Base-by-base conservation (phyloP, 2,797 vertebrate species). In the Syndactyla subalaris region DNA sequence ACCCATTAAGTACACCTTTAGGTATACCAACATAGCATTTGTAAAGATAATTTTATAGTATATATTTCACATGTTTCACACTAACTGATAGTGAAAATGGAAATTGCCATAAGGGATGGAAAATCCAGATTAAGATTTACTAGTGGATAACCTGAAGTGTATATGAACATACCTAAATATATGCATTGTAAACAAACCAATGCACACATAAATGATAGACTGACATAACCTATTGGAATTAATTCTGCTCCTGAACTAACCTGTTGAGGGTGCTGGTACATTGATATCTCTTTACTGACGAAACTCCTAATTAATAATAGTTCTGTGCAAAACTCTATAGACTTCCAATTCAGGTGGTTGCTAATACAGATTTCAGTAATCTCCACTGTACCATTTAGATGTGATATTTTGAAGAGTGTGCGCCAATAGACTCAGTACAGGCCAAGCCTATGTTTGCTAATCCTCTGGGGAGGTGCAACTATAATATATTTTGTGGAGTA, bases 401-500 rank as follows among this genome's bases (percentile, higher is more conserved):
- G 22, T 59, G n/a, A 54, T 14, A 20, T 82, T 89, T 85, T 73
- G 70, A 67, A 32, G 6, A 34, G 4, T 36, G 34, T 61, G 32
- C 29, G 52, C 10, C 34, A 55, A 30, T 13, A 71, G 27, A 48
- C 18, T 71, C 34, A 61, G 65, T 74, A 65, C 14, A 88, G 66
- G 4, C 34, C 66, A 78, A 89, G 8, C 1, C 32, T 16, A 6
- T 51, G 8, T 67, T 87, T 87, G 10, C 65, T 91, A 32, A 57
- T 52, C 45, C 26, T 74, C 75, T 62, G 38, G 41, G 38, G 74
- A 49, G 16, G 61, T 48, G 12, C 13, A 67, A 7, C 18, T 83
- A 15, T 70, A 96, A 92, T 68, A 80, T 38, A 9, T 83, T 86
- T 54, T 48, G 34, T 85, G 52, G 71, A 91, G 92, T 75, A 34